These are phyloP conservation scores for Calliphora vicina DNA, from an alignment of 1,140 invertebrate genomes.

Conservation along the genomic window DNA sequence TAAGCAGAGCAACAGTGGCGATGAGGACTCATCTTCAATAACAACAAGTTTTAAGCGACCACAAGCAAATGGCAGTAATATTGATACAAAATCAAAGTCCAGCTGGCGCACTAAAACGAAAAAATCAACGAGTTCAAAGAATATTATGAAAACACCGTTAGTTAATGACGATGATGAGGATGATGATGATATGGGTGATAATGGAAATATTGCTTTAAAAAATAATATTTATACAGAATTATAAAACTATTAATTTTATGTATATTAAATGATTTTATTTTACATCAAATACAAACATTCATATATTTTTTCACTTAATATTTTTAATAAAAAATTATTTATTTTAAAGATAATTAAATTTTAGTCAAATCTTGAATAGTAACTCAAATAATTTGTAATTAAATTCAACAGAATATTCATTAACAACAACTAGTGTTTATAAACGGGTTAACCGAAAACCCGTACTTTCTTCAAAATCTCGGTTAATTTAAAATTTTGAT, in stretches of 20 bases:
- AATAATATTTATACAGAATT: constrained; percentile 6
- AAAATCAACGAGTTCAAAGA: neutral
- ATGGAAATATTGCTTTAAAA: constrained; percentile 15
- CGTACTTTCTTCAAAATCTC: too few species aligned
- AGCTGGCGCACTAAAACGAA: neutral
- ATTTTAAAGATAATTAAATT: too few species aligned
- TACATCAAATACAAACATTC: too few species aligned
- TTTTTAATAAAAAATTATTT: too few species aligned
- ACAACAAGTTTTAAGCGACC: neutral
- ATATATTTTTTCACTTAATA: too few species aligned
- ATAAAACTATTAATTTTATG: neutral
- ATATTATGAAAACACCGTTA: neutral
- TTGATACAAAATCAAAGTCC: neutral
- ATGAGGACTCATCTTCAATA: neutral
- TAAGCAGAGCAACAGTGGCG: neutral
- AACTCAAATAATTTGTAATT: too few species aligned
- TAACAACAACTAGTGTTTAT: too few species aligned
- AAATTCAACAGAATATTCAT: too few species aligned
- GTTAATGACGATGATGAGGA: neutral
- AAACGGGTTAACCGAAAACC: too few species aligned
- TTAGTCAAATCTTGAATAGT: too few species aligned
- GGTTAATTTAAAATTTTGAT: too few species aligned
- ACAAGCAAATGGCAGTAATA: neutral
- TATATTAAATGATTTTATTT: too few species aligned
- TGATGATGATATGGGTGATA: neutral